Base-by-base conservation (phyloP, 1,140 invertebrate genomes). In the Pristionchus pacificus region DNA sequence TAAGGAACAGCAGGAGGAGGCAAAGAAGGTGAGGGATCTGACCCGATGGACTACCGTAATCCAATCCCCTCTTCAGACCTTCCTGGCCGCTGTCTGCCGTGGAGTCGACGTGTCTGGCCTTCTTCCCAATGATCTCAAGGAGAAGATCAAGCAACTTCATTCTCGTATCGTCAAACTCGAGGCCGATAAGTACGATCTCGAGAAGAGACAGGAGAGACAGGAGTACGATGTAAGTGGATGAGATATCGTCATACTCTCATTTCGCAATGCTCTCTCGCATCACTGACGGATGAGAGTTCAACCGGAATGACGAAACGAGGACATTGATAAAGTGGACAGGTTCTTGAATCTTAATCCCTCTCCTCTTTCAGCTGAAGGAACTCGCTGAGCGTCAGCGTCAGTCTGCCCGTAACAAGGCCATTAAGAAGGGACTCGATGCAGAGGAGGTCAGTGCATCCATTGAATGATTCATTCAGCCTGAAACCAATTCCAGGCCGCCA, bases 161-260 rank as follows among this genome's bases (percentile, higher is more conserved):
- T 91, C 95, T 72, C 88, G 89, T 79, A 96, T 98, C 82, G 89
- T 96, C 81, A 92, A 93, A 86, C 89, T 98, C 78, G 95, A 98
- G 89, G 95, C 95, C 78, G 95, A 98, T 86, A 98, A 98, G 86
- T 99, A 98, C 87, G 96, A 99, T 88, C 90, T 98, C 86, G 96
- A 98, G 87, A 94, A 98, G 88, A 91, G 94, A 86, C 94, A 96
- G 86, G 97, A 98, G 88, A 90, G 94, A 84, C 95, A 98, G 88
- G 95, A 97, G 86, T 98, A 98, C 86, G 96, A 99, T 88, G 95
- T 98, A 86, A 91, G 91, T 19, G 19, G 6, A 49, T 49, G 6
- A 19, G 38, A 6, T 19, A 6, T 19, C 38, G 19, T 49, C 6
- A 6, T 49, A 49, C 38, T 10, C 6, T 19, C 19, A 19, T 49